Base-by-base conservation (phyloP, 2,797 vertebrate species). In the Danio tinwini region DNA sequence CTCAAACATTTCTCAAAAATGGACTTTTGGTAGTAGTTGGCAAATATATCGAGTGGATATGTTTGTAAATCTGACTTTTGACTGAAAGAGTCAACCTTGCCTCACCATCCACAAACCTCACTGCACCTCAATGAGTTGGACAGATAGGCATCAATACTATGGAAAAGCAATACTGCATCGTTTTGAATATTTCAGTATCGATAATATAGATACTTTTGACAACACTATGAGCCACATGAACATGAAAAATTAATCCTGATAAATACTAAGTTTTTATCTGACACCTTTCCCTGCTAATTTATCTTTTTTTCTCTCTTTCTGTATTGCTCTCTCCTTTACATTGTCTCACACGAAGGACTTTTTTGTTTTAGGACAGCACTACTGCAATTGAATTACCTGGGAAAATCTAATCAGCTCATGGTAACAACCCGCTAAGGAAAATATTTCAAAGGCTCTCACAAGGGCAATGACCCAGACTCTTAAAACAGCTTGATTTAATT, bases 371-470 rank as follows among this genome's bases (percentile, higher is more conserved):
- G 45, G 61, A 42, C 59, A 16, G 19, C 63, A 68, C 17, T 17
- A 62, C 16, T 64, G 4, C 76, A 81, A 78, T 61, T 14, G 16
- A 78, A 70, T 65, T 83, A 80, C 58, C 63, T 81, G 63, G 5
- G n/a, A 70, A 69, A 69, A 80, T 74, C 52, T 65, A 80, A 74
- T 80, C 42, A 50, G 5, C 44, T 67, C 56, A 42, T 39, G 68
- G 64, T 61, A 83, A 77, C 78, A 83, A 81, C 74, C n/a, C 10
- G 39, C 53, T 61, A 68, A 62, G 69, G 53, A 76, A 80, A 64
- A 78, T 53, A 74, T 74, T 52, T 74, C 45, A 74, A 63, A 61
- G 44, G 47, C 76, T 55, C 37, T 74, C 69, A 74, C 78, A 74
- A 69, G 68, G 74, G 21, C 82, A 81, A 67, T 61, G 53, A 68